Base-by-base conservation (phyloP, 35 echinoderm and acorn worm genomes). In the Acanthaster planci region DNA sequence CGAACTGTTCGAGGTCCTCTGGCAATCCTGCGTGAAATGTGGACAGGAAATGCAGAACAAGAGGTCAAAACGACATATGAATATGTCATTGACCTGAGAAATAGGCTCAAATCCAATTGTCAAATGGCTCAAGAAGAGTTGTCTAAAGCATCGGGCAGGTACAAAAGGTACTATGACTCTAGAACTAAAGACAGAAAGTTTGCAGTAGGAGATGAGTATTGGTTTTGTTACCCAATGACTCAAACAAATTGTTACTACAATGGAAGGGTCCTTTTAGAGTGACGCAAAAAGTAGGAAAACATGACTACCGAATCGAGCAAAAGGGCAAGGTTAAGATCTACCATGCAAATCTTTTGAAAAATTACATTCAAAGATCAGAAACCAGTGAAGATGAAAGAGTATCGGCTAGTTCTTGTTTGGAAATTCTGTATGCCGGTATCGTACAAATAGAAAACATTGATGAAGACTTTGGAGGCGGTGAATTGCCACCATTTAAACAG, bases 211-310 rank as follows among this genome's bases (percentile, higher is more conserved):
- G 86, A 88, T n/a, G 26, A 32, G 86, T 88, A 35, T 38, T 88
- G 26, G 30, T 88, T 22, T 82, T 88, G 38, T 27, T 88, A 17
- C 86, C 86, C 44, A 38, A 38, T 16, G 86, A 59, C 19, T 21
- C 15, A 19, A 22, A 34, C 18, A 88, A 88, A 64, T n/a, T 88
- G 7, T 52, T 64, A 15, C 9, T 22, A 55, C 58, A 88, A 82
- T 88, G 77, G 86, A 51, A 88, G 53, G 86, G 86, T 60, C 86
- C 86, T 51, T 88, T 59, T 40, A 40, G 14, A 36, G 51, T 88
- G 17, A 67, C 37, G 27, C 14, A 42, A 6, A 82, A 67, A 88
- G 19, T 81, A 68, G 35, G 39, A 5, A 37, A 80, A 6, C 55
- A 40, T 9, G 51, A 88, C 51, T 88, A 88, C 72, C 52, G 81